Conservation (phyloP, 2,113 vertebrate genomes). For the Ophiodon elongatus region DNA sequence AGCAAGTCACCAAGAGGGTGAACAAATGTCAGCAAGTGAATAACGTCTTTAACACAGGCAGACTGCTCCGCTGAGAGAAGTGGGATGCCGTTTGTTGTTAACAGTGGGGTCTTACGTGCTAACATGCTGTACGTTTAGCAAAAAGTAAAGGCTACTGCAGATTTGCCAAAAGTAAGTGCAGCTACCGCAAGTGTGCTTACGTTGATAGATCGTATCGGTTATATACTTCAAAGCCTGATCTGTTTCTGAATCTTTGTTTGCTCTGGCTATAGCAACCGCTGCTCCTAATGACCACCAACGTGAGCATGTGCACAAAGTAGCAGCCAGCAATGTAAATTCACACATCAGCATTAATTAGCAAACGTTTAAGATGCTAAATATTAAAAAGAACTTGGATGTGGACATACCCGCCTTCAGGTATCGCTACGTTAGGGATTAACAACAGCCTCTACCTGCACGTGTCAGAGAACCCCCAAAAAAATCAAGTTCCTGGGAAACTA, state of each 20-base stretch:
- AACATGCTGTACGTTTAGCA: neutral
- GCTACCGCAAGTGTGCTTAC: neutral
- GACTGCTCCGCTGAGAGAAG: constrained; percentile 34
- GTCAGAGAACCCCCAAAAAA: neutral
- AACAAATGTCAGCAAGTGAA: constrained; percentile 54
- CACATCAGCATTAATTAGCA: neutral
- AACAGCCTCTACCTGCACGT: neutral
- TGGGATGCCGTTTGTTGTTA: constrained; percentile 23
- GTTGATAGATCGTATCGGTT: neutral
- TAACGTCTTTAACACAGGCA: constrained; percentile 47
- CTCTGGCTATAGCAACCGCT: neutral
- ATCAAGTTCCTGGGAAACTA: neutral
- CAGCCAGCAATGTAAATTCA: no score
- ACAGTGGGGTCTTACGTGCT: neutral
- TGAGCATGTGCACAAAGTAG: neutral
- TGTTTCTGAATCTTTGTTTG: constrained; percentile 16
- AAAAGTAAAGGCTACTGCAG: neutral
- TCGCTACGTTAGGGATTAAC: neutral
- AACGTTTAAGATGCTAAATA: neutral
- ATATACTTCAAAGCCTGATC: neutral
- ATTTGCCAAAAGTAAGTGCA: neutral
- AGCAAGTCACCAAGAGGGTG: constrained; percentile 22
- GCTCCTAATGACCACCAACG: neutral
- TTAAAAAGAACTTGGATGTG: neutral
- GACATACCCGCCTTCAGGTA: neutral